phyloP scores from a whole-genome alignment of 2,797 vertebrate genomes.

The Melanotaenia nigrans region DNA sequence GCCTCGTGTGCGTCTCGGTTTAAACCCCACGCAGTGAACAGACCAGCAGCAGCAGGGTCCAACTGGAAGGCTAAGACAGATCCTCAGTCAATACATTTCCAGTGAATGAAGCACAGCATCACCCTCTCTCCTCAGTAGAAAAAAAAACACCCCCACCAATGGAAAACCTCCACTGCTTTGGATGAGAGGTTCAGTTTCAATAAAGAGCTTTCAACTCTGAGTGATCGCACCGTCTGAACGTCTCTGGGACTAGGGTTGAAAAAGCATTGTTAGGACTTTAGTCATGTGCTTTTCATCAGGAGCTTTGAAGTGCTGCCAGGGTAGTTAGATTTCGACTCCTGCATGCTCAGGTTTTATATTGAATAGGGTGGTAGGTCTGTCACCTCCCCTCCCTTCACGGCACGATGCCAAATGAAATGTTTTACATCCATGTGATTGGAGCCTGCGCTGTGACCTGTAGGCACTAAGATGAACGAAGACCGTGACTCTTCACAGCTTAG shows the following conservation, averaged over 20 bases:
- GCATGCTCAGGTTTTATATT: constrained; percentile 79
- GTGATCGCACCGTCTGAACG: constrained; percentile 85
- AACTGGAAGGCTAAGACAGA: constrained; percentile 66
- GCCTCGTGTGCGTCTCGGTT: constrained; percentile 60
- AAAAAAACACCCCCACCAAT: constrained; percentile 69
- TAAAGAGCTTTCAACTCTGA: constrained; percentile 78
- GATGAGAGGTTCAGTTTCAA: constrained; percentile 84
- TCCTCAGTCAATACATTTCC: constrained; percentile 64
- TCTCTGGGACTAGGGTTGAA: constrained; percentile 84
- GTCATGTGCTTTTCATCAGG: constrained; percentile 95
- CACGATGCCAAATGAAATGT: constrained; percentile 73
- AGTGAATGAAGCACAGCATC: constrained; percentile 68
- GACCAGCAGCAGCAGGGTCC: constrained; percentile 56
- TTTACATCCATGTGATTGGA: constrained; percentile 47
- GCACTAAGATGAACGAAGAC: constrained; percentile 9
- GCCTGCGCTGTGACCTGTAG: constrained; percentile 18
- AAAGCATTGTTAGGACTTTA: constrained; percentile 82
- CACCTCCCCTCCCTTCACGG: constrained; percentile 69
- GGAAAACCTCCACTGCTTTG: constrained; percentile 79
- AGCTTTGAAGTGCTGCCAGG: constrained; percentile 88
- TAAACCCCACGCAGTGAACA: constrained; percentile 56
- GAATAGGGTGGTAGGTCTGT: constrained; percentile 68
- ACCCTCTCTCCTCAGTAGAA: constrained; percentile 55
- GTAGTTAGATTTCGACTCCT: constrained; percentile 85
- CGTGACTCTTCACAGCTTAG: constrained; percentile 9